Evolutionary conservation across 2,888 invertebrate genomes (phyloP), one percentile per base, ranked within the genome.

Genomic region (Dynastes tityus): DNA sequence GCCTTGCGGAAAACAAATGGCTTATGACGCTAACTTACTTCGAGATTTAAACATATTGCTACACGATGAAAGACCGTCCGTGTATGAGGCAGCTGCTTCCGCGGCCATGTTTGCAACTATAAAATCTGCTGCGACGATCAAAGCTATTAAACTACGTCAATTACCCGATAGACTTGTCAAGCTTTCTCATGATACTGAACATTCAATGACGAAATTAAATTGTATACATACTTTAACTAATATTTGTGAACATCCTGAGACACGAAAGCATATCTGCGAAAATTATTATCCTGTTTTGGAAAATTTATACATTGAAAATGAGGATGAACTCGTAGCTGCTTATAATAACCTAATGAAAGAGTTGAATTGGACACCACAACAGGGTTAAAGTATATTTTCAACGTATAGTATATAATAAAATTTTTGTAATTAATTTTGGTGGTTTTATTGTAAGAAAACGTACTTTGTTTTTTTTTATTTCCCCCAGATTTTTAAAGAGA

Each of bases 41-140:
- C 76, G 81, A 4, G 83, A 79, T 61, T 80, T 90, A 16, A 86
- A 85, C 55, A 79, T 78, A 55, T 83, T 88, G 13, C 79, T 89
- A 37, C 82, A 87, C 27, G 85, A 87, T 74, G 84, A 87, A 79
- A 89, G 88, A 83, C 80, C 58, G 55, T 83, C 85, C 51, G 77
- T 88, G 29, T 85, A 86, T 70, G 84, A 85, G 29, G 83, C 83
- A 63, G 88, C 88, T 4, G 87, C 86, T 16, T 82, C 86, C 51
- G 86, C 85, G 0, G 82, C 88, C 49, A 86, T 88, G 86, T 87
- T 86, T 77, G 86, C 87, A 51, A 88, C 88, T 1, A 84, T 87
- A 61, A 85, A 85, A 76, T 86, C 86, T 4, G 82, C 84, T 76
- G 85, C 86, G 1, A 87, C 87, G 80, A 82, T 86, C 37, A 82